Base-by-base conservation (phyloP, 2,888 invertebrate species). In the Thyatira batis region DNA sequence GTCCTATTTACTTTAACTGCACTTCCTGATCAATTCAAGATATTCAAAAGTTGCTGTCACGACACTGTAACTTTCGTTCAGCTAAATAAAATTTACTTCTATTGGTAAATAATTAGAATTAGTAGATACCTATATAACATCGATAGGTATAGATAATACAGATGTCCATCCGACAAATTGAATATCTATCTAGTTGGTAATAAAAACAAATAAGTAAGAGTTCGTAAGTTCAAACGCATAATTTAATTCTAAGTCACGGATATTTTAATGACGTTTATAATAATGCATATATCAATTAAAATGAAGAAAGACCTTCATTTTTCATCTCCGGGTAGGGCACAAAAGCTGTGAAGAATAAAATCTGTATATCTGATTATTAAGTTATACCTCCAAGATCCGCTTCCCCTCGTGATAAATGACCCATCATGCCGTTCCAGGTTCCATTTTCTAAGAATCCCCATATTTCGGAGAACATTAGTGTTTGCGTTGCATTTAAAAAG, bases 381-480 rank as follows among this genome's bases (percentile, higher is more conserved):
- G 46, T 48, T 45, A 20, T 58, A 87, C 88, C 86, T 67, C 76
- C 73, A 20, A 89, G 55, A n/a, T 89, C 88, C 5, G 84, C 85
- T 50, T 71, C 71, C 3, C 77, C 84, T 1, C 62, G 57, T 2
- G 60, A 57, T 20, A 89, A 51, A 30, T 82, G 72, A 0, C 85
- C 85, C 1, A 84, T 65, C 80, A 87, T 82, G 0, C 89, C 89
- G 43, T 73, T 83, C 75, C 78, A 86, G 2, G 77, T 67, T 3
- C 84, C 84, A 54, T 90, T 89, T 1, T 61, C 67, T 1, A 60
- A 61, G 50, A 84, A 84, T 0, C 89, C 89, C 87, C 87, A 89
- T 3, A 73, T 78, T 0, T 82, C 65, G 10, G 76, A 71, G 45
- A 76, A 84, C 0, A 77, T 54, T 0, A 74, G 39, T 0, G 52